Conservation (phyloP, 2,888 invertebrate species). For the Elgonia sp. region DNA sequence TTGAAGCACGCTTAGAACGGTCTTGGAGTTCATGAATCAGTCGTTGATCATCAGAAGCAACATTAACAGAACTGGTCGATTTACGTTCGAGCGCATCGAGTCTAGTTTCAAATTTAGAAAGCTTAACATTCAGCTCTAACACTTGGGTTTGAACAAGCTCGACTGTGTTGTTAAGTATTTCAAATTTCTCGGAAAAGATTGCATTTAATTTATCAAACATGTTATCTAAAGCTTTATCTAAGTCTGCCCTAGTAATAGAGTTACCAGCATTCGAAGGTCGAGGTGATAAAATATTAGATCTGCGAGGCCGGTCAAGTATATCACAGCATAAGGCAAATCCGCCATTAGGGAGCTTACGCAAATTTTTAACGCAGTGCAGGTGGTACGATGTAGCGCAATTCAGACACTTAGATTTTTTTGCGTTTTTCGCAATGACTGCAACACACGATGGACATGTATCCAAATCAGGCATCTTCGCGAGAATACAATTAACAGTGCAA, state of each 20-base stretch:
- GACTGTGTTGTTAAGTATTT: no score
- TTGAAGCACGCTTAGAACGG: not conserved
- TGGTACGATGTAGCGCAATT: not conserved
- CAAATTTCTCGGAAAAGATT: no score
- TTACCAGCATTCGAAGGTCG: not conserved
- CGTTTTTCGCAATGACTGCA: no score
- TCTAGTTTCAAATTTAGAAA: no score
- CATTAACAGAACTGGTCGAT: not conserved
- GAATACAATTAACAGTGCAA: no score
- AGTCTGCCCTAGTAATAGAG: not conserved
- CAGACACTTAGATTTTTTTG: no score
- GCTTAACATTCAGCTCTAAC: no score
- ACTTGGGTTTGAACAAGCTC: no score
- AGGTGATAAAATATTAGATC: not conserved
- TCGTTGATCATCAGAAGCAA: not conserved
- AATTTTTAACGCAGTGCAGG: not conserved
- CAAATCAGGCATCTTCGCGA: no score
- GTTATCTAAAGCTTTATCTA: not conserved
- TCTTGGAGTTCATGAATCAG: not conserved
- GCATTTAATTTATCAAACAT: not conserved
- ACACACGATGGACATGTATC: no score
- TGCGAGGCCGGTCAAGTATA: not conserved
- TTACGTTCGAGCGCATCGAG: no score
- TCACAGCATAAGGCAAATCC: not conserved
- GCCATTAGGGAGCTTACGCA: not conserved